Base-by-base conservation (phyloP, 2,888 invertebrate species). In the Caenorhabditis auriculariae region DNA sequence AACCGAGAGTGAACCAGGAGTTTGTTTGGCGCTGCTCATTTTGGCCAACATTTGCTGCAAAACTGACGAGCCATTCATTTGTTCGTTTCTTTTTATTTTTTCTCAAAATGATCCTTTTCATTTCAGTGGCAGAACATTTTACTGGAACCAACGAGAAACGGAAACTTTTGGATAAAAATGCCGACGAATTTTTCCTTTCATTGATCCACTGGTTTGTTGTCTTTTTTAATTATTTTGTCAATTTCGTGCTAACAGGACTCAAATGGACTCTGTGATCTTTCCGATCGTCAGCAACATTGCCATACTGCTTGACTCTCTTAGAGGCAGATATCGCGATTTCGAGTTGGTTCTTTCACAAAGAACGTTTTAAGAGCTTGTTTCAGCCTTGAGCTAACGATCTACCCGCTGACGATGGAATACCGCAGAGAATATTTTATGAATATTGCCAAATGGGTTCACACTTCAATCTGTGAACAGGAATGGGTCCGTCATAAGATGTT, bases 401-500 rank as follows among this genome's bases (percentile, higher is more conserved):
- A n/a, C n/a, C n/a, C n/a, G n/a, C n/a, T n/a, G n/a, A n/a, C n/a
- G n/a, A n/a, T n/a, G n/a, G n/a, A n/a, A n/a, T 66, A 60, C 28
- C 53, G 54, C 3, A 41, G 38, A 17, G 44, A 60, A 21, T 69
- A 59, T 24, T 39, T 69, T 15, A 61, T 59, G 54, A 64, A 54
- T 28, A 63, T 69, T 48, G 59, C 60, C 2, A 54, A 50, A 43
- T 50, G 60, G 4, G 65, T 59, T 2, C 50, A 54, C 4, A 48
- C 57, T n/a, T 51, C 48, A 2, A 69, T 74, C 50, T 73, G 77
- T 44, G 77, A 78, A 28, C 71, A 79, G 58, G 78, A 78, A 29
- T 80, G 79, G 80, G 77, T 78, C 2, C 69, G 72, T 1, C 50
- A 64, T 38, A 61, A 66, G 24, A 71, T 79, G 68, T 76, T 61